Evolutionary conservation across 35 echinoderm and acorn worm species (phyloP).

Genomic region (Nesometra sesokonis): DNA sequence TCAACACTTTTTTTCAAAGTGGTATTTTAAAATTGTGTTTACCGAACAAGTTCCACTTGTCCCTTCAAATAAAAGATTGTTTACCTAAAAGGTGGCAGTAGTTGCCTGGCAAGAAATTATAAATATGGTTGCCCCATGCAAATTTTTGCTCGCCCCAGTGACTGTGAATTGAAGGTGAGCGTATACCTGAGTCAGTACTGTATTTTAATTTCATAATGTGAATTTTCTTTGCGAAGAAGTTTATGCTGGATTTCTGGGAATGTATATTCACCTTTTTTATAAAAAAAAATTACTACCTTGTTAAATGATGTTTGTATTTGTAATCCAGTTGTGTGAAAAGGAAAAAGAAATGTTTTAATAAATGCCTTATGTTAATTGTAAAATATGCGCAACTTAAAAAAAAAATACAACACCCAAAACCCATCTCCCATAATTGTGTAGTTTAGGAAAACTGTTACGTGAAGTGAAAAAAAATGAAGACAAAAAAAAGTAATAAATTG

Average conservation of each 20-base stretch:
- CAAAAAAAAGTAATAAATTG: neutral
- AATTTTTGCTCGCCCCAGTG: too few relatives aligned
- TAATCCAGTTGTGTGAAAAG: neutral
- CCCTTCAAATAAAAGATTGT: too few relatives aligned
- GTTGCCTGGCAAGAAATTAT: too few relatives aligned
- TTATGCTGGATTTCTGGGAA: neutral
- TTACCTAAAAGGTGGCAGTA: too few relatives aligned
- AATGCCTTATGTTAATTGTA: neutral
- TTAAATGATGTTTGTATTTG: neutral
- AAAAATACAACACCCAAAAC: too few relatives aligned
- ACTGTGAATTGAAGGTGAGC: too few relatives aligned
- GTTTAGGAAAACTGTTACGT: neutral
- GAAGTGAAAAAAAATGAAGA: neutral
- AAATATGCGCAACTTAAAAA: neutral
- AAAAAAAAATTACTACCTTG: neutral
- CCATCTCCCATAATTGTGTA: neutral
- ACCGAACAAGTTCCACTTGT: too few relatives aligned
- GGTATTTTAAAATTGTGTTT: too few relatives aligned
- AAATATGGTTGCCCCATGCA: too few relatives aligned
- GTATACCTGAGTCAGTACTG: too few relatives aligned
- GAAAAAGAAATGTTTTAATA: neutral
- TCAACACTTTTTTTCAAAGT: too few relatives aligned
- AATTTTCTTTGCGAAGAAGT: neutral
- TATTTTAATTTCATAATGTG: too few relatives aligned
- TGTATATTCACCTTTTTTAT: neutral